Conservation (phyloP, 2,113 vertebrate species). For the Clarias magur region DNA sequence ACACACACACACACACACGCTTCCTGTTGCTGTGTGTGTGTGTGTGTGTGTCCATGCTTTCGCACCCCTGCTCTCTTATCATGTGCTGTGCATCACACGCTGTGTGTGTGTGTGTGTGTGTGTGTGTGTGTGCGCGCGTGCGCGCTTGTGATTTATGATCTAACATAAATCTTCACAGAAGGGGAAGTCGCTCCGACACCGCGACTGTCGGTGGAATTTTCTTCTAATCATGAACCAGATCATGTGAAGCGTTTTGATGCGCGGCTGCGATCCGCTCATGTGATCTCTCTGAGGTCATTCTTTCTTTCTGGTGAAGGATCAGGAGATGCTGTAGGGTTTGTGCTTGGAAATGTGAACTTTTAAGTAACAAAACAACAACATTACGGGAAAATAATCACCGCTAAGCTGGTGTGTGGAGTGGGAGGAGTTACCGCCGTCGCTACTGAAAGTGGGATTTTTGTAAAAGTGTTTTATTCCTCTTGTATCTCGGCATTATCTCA, state of each 20-base stretch:
- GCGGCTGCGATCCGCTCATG: slow-evolving; percentile 28
- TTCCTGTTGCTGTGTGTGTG: not conserved
- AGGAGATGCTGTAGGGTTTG: not conserved
- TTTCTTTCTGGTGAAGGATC: slow-evolving; percentile 3
- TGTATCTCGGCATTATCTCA: not conserved
- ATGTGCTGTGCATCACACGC: not conserved
- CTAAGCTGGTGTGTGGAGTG: not conserved
- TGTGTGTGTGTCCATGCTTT: slow-evolving; percentile 16
- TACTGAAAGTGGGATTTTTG: not conserved
- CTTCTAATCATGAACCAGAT: slow-evolving; percentile 68
- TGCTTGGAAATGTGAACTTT: not conserved
- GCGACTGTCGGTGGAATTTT: slow-evolving; percentile 43
- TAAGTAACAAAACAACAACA: not conserved
- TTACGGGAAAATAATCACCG: not conserved
- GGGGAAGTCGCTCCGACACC: not conserved
- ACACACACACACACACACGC: slow-evolving; percentile 1
- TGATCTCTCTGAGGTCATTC: not conserved
- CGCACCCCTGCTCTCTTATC: not conserved
- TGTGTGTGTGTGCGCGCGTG: too few relatives aligned
- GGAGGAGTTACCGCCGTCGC: not conserved
- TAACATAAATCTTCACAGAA: not conserved
- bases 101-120: not conserved
- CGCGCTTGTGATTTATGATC: not conserved
- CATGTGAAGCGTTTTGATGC: slow-evolving; percentile 39
- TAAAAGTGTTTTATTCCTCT: not conserved